Percentiles rank a stretch among this genome's conserved stretches.
Evolutionary conservation across 2,797 vertebrate genomes (phyloP).

Genomic region (Enteromius trimaculatus): DNA sequence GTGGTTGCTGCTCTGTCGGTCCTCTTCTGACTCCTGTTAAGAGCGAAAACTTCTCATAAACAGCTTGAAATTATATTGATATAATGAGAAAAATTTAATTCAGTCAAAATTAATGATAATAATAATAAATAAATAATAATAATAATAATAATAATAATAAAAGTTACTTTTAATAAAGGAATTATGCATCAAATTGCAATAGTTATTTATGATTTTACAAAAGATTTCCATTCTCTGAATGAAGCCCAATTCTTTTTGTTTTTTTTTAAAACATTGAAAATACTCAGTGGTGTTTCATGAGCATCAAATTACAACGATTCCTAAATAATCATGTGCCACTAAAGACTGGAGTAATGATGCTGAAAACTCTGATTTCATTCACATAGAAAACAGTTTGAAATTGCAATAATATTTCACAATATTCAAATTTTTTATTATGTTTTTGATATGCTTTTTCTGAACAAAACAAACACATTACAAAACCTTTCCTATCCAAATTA

Average conservation of each 20-base stretch:
- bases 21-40: conserved; percentile 10
- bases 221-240: background rate
- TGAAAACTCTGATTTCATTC: background rate
- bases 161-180: no score
- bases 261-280: no score
- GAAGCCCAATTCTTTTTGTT: background rate
- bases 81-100: no score
- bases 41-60: background rate
- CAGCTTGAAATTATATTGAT: background rate
- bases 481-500: no score
- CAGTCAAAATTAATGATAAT: background rate
- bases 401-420: background rate
- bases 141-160: background rate
- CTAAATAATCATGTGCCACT: background rate
- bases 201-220: background rate
- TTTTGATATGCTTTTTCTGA: background rate
- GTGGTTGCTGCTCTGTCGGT: background rate
- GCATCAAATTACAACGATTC: background rate
- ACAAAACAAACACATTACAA: no score
- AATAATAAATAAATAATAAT: no score
- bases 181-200: no score
- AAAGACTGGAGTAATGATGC: background rate
- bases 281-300: background rate
- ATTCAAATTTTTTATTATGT: background rate
- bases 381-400: background rate